Evolutionary conservation across 2,888 invertebrate species (phyloP).

Genomic region (Trichacis sp.): DNA sequence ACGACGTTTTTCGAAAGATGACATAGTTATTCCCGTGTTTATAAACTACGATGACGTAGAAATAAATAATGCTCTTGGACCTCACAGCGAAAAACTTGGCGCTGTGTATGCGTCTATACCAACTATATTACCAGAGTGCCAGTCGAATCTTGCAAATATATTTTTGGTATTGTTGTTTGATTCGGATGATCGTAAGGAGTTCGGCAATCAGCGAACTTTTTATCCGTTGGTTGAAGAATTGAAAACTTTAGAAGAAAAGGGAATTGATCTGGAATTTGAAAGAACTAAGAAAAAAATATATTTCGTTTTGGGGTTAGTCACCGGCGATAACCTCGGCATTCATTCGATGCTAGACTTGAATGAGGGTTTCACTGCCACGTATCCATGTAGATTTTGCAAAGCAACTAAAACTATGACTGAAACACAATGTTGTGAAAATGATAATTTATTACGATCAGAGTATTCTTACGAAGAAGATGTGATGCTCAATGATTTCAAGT

Average conservation of each 20-base stretch:
- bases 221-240: constrained; percentile 7
- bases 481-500: background rate
- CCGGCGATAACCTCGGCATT: background rate
- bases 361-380: background rate
- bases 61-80: constrained; percentile 11
- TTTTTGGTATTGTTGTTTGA: constrained; percentile 1
- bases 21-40: constrained; percentile 6
- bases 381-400: background rate
- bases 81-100: constrained; percentile 8
- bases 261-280: background rate
- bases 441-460: background rate
- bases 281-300: background rate
- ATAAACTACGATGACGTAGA: constrained; percentile 15
- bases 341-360: background rate
- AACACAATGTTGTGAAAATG: background rate
- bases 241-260: constrained; percentile 5
- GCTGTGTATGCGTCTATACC: constrained; percentile 1
- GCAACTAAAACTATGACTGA: background rate
- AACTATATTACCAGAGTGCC: constrained; percentile 9
- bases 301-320: background rate
- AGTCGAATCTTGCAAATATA: constrained; percentile 13
- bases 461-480: background rate
- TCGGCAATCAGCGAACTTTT: constrained; percentile 6
- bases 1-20: background rate
- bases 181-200: constrained; percentile 7